phyloP scores from a whole-genome alignment of 2,888 invertebrate species.

The Tyria jacobaeae region DNA sequence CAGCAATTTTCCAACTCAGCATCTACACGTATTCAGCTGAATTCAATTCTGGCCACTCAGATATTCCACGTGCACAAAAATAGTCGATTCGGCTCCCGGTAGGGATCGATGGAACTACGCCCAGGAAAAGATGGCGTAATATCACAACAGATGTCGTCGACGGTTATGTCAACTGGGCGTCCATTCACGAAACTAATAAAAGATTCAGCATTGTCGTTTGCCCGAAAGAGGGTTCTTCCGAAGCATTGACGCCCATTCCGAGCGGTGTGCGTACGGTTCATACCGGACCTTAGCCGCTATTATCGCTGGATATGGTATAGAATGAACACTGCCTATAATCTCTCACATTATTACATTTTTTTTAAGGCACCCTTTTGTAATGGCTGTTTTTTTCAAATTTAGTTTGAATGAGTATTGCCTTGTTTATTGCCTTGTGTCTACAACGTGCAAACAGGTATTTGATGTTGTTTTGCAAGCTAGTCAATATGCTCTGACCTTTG shows the following conservation, averaged over 20 bases:
- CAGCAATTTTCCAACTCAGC: conserved; percentile 47
- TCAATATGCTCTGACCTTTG: conserved; percentile 32
- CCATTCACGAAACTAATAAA: conserved; percentile 85
- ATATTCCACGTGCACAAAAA: conserved; percentile 77
- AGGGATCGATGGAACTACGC: conserved; percentile 70
- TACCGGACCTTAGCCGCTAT: conserved; percentile 67
- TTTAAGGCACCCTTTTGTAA: conserved; percentile 47
- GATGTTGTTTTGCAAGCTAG: conserved; percentile 31
- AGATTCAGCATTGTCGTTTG: conserved; percentile 84
- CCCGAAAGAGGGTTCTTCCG: conserved; percentile 75
- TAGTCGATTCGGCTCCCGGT: conserved; percentile 62
- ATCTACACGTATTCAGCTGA: conserved; percentile 55
- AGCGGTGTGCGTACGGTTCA: conserved; percentile 61
- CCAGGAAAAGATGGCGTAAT: conserved; percentile 77
- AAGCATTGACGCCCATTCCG: conserved; percentile 68
- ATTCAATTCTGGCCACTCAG: conserved; percentile 68
- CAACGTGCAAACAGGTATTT: conserved; percentile 33
- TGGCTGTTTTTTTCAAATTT: conserved; percentile 48
- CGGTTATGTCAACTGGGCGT: conserved; percentile 84
- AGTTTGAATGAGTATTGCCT: conserved; percentile 40
- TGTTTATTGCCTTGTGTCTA: conserved; percentile 36
- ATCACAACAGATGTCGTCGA: conserved; percentile 84
- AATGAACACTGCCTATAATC: conserved; percentile 66
- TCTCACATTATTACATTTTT: conserved; percentile 51
- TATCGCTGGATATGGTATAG: conserved; percentile 71